Percentiles rank a stretch among this genome's conserved stretches.
These are phyloP conservation scores for Mus caroli DNA, from an alignment of 2,797 vertebrate genomes.

Conservation along the genomic window DNA sequence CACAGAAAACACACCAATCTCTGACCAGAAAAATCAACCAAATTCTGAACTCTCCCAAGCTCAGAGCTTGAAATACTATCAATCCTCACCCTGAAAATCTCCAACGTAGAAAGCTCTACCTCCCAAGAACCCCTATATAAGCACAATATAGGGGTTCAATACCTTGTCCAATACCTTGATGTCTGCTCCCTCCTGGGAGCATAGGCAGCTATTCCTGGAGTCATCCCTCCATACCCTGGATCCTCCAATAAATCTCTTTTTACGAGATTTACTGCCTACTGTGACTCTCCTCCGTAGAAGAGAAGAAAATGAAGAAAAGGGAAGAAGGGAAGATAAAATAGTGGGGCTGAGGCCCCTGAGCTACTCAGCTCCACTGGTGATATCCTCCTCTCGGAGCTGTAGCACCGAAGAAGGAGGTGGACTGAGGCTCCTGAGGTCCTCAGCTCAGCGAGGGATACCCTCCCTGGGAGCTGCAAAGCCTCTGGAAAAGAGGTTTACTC, in stretches of 20 bases:
- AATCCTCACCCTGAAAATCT: background rate
- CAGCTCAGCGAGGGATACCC: no score
- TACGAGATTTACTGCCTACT: background rate
- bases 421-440: no score
- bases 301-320: background rate
- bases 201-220: background rate
- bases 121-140: background rate
- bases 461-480: background rate
- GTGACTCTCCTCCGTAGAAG: background rate
- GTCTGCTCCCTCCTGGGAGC: background rate
- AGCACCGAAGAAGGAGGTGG: background rate
- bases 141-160: no score
- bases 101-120: background rate
- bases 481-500: background rate
- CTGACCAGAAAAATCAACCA: no score
- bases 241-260: background rate
- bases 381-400: background rate
- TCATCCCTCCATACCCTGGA: background rate
- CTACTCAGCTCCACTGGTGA: no score
- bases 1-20: background rate
- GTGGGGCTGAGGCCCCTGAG: no score
- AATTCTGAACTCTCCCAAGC: background rate
- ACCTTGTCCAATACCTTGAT: background rate
- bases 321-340: no score
- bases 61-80: background rate